phyloP scores from a whole-genome alignment of 2,113 vertebrate genomes.

The Crotalus horridus region DNA sequence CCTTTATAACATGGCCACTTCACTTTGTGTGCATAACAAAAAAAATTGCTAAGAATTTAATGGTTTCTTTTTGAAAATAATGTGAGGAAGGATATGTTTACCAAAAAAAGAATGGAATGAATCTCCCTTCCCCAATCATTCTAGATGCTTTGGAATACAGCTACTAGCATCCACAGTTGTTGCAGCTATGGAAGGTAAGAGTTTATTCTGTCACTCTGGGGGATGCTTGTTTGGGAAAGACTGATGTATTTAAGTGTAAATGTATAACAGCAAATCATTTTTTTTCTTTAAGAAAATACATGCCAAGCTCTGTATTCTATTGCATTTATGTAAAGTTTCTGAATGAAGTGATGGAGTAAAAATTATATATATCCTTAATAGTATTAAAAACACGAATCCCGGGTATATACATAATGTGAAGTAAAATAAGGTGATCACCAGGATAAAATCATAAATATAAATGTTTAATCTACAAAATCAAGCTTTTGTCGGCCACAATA shows the following conservation, averaged over 20 bases:
- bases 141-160: background rate
- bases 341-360: no score
- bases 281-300: no score
- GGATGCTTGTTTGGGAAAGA: background rate
- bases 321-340: background rate
- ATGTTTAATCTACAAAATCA: no score
- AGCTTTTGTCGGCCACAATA: no score
- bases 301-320: background rate
- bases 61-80: background rate
- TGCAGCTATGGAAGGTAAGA: background rate
- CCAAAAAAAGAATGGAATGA: background rate
- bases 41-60: background rate
- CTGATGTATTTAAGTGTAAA: no score
- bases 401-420: no score
- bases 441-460: no score
- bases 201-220: background rate
- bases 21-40: background rate
- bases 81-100: background rate
- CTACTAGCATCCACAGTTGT: background rate
- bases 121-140: background rate
- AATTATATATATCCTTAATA: no score
- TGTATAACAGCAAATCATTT: background rate
- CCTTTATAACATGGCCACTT: background rate
- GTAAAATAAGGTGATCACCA: no score
- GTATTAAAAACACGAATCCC: no score